phyloP scores from a whole-genome alignment of 1,140 invertebrate genomes.

The Schmidtea mediterranea region DNA sequence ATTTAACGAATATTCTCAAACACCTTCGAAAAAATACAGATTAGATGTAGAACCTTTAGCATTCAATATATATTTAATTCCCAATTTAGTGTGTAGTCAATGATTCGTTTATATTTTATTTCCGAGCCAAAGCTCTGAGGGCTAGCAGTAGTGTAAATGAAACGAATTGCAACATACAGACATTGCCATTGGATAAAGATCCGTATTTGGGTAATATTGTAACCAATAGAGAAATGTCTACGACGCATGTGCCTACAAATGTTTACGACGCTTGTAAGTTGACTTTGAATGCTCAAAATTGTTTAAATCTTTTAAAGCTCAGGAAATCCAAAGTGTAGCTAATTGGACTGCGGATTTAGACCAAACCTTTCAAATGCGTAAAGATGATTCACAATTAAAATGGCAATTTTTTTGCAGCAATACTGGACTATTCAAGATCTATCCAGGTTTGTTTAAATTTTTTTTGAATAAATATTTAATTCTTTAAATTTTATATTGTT shows the following conservation, averaged over 20 bases:
- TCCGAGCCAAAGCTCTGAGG: not conserved
- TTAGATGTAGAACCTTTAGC: too few relatives aligned
- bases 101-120: too few relatives aligned
- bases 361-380: slow-evolving; percentile 53
- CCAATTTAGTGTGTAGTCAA: too few relatives aligned
- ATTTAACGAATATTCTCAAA: too few relatives aligned
- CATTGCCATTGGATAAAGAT: slow-evolving; percentile 33
- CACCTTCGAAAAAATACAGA: too few relatives aligned
- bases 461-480: too few relatives aligned
- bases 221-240: slow-evolving; percentile 51
- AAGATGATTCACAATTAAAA: slow-evolving; percentile 52
- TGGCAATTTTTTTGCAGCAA: slow-evolving; percentile 89
- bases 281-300: not conserved
- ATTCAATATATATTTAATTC: too few relatives aligned
- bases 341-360: slow-evolving; percentile 59
- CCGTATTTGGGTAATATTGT: slow-evolving; percentile 49
- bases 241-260: slow-evolving; percentile 73
- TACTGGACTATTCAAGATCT: slow-evolving; percentile 61
- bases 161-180: slow-evolving; percentile 4
- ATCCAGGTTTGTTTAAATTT: slow-evolving; percentile 60
- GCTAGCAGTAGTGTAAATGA: slow-evolving; percentile 8
- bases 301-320: slow-evolving; percentile 13
- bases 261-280: slow-evolving; percentile 55
- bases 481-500: too few relatives aligned
- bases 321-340: slow-evolving; percentile 37